These are phyloP conservation scores for Phymastichus coffea DNA, from an alignment of 1,140 invertebrate genomes.

Conservation along the genomic window DNA sequence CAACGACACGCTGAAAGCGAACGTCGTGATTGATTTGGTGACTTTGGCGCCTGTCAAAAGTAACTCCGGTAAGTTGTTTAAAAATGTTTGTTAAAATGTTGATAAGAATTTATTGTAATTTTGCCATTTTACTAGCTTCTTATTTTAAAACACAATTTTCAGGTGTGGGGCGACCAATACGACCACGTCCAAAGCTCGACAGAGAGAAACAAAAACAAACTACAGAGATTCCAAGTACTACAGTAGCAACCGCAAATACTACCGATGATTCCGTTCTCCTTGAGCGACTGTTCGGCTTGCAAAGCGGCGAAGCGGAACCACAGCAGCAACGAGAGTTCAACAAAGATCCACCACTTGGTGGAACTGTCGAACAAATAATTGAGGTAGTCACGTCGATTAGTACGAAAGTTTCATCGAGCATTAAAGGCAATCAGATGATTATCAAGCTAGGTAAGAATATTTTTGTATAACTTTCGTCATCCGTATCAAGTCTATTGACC, in stretches of 20 bases:
- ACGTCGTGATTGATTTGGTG: slow-evolving; percentile 43
- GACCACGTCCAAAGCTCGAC: slow-evolving; percentile 43
- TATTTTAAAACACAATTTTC: not conserved
- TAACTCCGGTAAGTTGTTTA: slow-evolving; percentile 34
- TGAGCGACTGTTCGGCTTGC: slow-evolving; percentile 40
- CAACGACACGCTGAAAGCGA: slow-evolving; percentile 49
- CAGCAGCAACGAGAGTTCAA: not conserved
- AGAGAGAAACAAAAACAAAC: slow-evolving; percentile 31
- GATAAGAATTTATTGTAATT: too few relatives aligned
- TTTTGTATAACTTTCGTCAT: too few relatives aligned
- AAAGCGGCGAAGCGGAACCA: not conserved
- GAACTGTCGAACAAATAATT: slow-evolving; percentile 45
- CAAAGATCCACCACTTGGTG: not conserved
- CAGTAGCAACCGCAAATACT: not conserved
- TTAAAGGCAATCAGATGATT: slow-evolving; percentile 40
- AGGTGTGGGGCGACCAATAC: slow-evolving; percentile 44
- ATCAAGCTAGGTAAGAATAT: slow-evolving; percentile 41
- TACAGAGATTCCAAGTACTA: not conserved
- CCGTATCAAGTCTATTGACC: too few relatives aligned
- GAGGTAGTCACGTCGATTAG: slow-evolving; percentile 54
- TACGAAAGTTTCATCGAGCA: slow-evolving; percentile 48
- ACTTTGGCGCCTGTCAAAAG: slow-evolving; percentile 48
- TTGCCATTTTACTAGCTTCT: not conserved
- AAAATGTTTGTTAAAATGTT: too few relatives aligned
- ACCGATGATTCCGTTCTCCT: slow-evolving; percentile 35